Base-by-base conservation (phyloP, 2,888 invertebrate species). In the Conus canariensis region DNA sequence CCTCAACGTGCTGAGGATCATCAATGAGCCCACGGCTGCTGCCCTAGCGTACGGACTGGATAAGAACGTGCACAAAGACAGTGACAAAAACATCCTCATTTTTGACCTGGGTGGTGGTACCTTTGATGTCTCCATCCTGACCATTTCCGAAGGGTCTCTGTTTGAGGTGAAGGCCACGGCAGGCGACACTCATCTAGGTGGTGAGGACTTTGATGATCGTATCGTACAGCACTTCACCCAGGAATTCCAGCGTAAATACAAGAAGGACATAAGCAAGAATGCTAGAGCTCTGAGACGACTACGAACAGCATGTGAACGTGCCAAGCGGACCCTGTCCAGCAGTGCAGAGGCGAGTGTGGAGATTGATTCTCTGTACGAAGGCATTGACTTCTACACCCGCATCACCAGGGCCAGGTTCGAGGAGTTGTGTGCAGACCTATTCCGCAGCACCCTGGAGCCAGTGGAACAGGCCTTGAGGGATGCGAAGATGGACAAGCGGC, bases 351-450 rank as follows among this genome's bases (percentile, higher is more conserved):
- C 96, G 92, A 95, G 95, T 90, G 98, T 99, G 94, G 99, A 99
- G 97, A 98, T 99, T 92, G 99, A 99, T 96, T 45, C 45, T 2
- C 45, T 45, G 45, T 45, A 45, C 45, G 45, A 45, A 45, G 45
- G 45, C 45, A 45, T 45, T 93, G 99, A 99, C 96, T 99, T 98
- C 97, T 98, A 99, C 97, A 98, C 99, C 0, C 98, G 98, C 87
- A 98, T 99, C 95, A 98, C 99, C 14, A 97, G 99, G 94, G 99
- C 99, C 89, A 97, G 99, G 95, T 99, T 99, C 96, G 99, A 99
- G 96, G 99, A 99, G 96, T 97, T 99, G 95, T 98, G 98, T 96
- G 98, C 98, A 5, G 99, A 99, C 96, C 97, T 99, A 93, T 99
- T 99, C 98, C 97, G 98, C 91, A 98, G 98, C 91, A 99, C 99